phyloP scores from a whole-genome alignment of 2,797 vertebrate species.

The Melanotaenia nigrans region DNA sequence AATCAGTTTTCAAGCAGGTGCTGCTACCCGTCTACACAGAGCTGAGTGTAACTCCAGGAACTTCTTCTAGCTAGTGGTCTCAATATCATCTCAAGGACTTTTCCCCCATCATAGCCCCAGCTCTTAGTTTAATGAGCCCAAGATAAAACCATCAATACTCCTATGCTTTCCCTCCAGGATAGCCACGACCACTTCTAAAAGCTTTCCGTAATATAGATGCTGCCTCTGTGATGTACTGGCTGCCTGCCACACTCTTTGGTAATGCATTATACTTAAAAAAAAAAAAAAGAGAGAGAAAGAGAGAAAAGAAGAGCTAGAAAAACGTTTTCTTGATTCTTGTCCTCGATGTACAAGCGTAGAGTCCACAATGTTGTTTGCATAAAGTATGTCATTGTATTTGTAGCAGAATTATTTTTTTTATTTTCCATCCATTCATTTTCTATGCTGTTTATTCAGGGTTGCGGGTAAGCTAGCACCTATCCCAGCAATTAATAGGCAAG shows the following conservation, averaged over 20 bases:
- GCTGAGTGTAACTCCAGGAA: conserved; percentile 55
- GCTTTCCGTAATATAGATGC: conserved; percentile 82
- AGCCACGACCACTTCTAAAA: conserved; percentile 77
- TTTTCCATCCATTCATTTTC: background rate
- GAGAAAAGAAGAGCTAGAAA: background rate
- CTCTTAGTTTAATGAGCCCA: conserved; percentile 86
- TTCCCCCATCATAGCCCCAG: conserved; percentile 67
- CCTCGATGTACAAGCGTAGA: background rate
- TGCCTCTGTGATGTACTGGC: conserved; percentile 75
- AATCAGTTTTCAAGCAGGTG: background rate
- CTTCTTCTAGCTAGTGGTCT: conserved; percentile 48
- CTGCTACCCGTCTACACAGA: background rate
- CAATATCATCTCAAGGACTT: conserved; percentile 83
- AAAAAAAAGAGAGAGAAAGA: conserved; percentile 22
- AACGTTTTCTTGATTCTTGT: conserved; percentile 3
- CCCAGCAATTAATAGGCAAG: too few species aligned
- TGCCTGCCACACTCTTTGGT: conserved; percentile 67
- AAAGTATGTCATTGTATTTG: background rate
- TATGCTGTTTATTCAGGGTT: too few species aligned
- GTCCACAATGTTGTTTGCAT: background rate
- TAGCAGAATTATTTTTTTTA: background rate
- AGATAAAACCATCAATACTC: conserved; percentile 86
- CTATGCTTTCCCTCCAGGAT: conserved; percentile 73
- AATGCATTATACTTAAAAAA: conserved; percentile 62
- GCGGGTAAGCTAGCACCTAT: too few species aligned